Evolutionary conservation across 2,888 invertebrate species (phyloP).

Genomic region (Drosophila dives): DNA sequence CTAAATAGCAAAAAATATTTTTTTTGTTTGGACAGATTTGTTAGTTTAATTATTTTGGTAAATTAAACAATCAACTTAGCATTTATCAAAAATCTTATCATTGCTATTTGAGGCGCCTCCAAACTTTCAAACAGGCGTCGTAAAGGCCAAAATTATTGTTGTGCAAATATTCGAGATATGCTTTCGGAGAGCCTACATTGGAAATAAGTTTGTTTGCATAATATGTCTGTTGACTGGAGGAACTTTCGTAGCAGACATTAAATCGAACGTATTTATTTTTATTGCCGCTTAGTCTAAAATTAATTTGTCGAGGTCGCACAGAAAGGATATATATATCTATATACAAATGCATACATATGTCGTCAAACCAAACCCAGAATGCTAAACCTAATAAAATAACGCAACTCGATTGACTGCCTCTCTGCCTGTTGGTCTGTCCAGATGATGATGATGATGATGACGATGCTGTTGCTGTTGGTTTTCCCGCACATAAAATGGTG

Average conservation of each 20-base stretch:
- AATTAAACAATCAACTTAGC: background rate
- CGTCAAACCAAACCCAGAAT: conserved; percentile 6
- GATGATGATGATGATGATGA: background rate
- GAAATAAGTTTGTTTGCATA: conserved; percentile 18
- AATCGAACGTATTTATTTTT: conserved; percentile 41
- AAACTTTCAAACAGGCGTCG: background rate
- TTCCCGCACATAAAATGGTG: conserved; percentile 68
- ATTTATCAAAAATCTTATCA: background rate
- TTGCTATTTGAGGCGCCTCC: background rate
- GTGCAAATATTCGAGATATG: conserved; percentile 28
- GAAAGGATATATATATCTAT: background rate
- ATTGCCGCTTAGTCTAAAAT: conserved; percentile 58
- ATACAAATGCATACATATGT: conserved; percentile 2
- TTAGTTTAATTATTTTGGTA: background rate
- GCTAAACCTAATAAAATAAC: conserved; percentile 33
- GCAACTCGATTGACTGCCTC: background rate
- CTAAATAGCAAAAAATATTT: background rate
- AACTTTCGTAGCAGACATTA: conserved; percentile 34
- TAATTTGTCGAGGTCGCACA: conserved; percentile 40
- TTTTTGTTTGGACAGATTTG: background rate
- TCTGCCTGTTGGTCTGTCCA: background rate
- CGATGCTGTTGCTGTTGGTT: conserved; percentile 12
- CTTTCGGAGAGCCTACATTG: background rate
- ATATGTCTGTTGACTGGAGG: conserved; percentile 5
- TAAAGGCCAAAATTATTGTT: conserved; percentile 6